Evolutionary conservation across 2,888 invertebrate species (phyloP).

Genomic region (Lasioglossum calceatum): DNA sequence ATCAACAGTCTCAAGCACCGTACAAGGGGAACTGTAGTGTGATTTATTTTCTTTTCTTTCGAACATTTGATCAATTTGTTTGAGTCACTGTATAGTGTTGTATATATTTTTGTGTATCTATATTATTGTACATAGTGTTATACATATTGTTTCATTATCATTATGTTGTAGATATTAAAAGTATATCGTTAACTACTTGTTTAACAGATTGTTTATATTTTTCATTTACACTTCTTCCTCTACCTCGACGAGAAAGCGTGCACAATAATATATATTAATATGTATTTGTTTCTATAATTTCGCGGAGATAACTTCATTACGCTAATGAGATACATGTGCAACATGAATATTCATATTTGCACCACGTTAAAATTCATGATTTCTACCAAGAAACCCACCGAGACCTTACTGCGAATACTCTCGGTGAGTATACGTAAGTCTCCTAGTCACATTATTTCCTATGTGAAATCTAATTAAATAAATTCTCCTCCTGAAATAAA

Average conservation of each 20-base stretch:
- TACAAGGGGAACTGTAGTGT: too few species aligned
- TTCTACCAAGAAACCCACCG: background rate
- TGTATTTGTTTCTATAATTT: slow-evolving; percentile 16
- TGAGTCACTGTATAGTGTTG: too few species aligned
- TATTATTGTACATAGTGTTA: too few species aligned
- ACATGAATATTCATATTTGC: slow-evolving; percentile 29
- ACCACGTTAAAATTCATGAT: slow-evolving; percentile 26
- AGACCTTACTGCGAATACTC: slow-evolving; percentile 6
- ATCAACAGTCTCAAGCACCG: too few species aligned
- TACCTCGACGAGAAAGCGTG: background rate
- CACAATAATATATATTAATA: background rate
- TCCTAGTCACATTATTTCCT: background rate
- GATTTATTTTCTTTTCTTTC: too few species aligned
- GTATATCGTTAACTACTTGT: background rate
- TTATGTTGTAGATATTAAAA: background rate
- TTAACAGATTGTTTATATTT: background rate
- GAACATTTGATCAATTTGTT: too few species aligned
- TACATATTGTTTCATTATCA: too few species aligned
- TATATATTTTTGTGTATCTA: too few species aligned
- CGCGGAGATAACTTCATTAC: slow-evolving; percentile 18
- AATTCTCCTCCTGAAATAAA: background rate
- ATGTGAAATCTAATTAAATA: background rate
- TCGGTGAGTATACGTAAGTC: background rate
- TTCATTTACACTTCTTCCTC: background rate
- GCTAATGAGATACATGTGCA: slow-evolving; percentile 10